Percentiles rank a stretch among this genome's conserved stretches.
These are phyloP conservation scores for Caenorhabditis sp. DNA, from an alignment of 2,888 invertebrate genomes.

Conservation along the genomic window DNA sequence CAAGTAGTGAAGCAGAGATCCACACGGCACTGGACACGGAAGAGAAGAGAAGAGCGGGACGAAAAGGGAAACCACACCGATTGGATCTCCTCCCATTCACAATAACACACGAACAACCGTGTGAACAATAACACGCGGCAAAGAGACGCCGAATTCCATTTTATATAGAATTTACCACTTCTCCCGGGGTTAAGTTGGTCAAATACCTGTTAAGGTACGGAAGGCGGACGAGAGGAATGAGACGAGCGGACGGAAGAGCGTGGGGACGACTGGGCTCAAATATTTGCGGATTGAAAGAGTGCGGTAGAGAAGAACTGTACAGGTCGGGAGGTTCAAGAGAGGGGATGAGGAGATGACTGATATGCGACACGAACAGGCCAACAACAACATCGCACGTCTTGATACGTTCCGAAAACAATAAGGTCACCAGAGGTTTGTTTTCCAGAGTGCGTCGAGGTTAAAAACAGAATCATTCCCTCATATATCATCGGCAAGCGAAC, in stretches of 20 bases:
- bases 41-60: neutral
- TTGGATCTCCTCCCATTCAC: neutral
- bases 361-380: no score
- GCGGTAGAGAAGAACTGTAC: neutral
- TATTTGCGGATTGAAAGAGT: conserved; percentile 2
- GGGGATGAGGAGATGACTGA: neutral
- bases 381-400: no score
- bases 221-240: neutral
- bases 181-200: neutral
- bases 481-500: no score
- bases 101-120: no score
- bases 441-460: no score
- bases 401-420: no score
- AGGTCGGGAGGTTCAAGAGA: neutral
- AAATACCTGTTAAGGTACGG: neutral
- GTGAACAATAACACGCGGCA: neutral
- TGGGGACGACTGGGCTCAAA: conserved; percentile 1
- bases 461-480: no score
- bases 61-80: neutral
- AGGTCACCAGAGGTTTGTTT: no score
- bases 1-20: conserved; percentile 8
- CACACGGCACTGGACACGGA: neutral
- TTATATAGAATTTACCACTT: no score
- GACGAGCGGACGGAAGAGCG: no score
- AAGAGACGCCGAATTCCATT: neutral